Evolutionary conservation across 2,113 vertebrate species (phyloP).

Genomic region (Sarotherodon lohbergeri): DNA sequence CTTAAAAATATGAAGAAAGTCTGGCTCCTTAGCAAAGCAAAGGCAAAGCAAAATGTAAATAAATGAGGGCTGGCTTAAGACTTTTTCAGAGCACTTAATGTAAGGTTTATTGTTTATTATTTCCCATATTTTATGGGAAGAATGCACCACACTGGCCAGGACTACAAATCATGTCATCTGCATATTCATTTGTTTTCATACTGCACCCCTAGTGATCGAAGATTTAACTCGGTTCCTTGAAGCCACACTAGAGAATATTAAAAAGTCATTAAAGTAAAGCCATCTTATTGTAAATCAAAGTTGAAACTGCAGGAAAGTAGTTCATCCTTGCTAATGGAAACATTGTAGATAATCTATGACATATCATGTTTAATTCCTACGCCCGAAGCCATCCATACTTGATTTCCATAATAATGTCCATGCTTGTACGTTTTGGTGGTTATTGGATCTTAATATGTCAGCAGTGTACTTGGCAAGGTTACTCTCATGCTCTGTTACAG

Average conservation of each 20-base stretch:
- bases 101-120: neutral
- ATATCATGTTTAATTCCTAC: neutral
- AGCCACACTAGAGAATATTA: neutral
- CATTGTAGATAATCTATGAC: neutral
- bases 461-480: constrained; percentile 15
- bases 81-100: neutral
- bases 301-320: neutral
- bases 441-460: constrained; percentile 23
- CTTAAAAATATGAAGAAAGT: neutral
- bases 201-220: neutral
- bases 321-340: neutral
- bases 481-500: neutral
- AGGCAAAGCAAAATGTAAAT: neutral
- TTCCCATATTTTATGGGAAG: neutral
- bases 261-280: neutral
- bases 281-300: neutral
- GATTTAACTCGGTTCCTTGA: neutral
- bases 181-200: neutral
- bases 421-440: neutral
- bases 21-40: neutral
- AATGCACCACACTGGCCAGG: neutral
- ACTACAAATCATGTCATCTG: neutral
- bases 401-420: neutral
- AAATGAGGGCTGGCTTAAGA: neutral
- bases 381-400: neutral